Evolutionary conservation across 2,113 vertebrate genomes (phyloP).

Genomic region (Seriola aureovittata): DNA sequence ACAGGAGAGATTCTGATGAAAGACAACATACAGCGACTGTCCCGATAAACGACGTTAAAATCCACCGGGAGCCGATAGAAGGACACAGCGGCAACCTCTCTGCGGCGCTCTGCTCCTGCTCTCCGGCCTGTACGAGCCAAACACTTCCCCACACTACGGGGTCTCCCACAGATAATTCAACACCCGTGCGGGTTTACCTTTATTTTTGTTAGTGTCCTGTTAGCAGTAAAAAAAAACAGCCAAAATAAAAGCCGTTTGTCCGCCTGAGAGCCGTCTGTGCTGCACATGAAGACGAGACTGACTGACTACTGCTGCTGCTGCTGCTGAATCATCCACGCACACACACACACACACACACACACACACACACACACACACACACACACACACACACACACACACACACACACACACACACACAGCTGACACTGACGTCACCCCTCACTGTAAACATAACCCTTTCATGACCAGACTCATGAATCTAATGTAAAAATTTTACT

Average conservation of each 20-base stretch:
- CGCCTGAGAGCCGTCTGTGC: neutral
- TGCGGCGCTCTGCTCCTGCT: neutral
- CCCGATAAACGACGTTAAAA: neutral
- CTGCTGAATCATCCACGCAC: slow-evolving; percentile 72
- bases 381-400: slow-evolving; percentile 12
- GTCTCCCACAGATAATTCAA: accelerated
- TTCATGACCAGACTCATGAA: slow-evolving; percentile 9
- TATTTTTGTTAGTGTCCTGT: neutral
- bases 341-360: neutral
- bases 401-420: slow-evolving; percentile 1
- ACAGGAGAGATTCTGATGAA: accelerated
- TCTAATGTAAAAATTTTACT: no score
- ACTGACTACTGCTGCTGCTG: neutral
- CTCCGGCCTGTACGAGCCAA: slow-evolving; percentile 19
- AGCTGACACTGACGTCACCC: slow-evolving; percentile 75
- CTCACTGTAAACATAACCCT: slow-evolving; percentile 62
- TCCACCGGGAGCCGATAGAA: neutral
- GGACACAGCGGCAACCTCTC: neutral
- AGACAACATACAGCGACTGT: neutral
- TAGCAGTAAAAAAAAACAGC: accelerated
- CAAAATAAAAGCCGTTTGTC: slow-evolving; percentile 5
- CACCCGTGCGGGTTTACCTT: slow-evolving; percentile 23
- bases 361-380: slow-evolving; percentile 11
- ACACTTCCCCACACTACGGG: neutral
- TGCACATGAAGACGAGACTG: neutral